Base-by-base conservation (phyloP, 2,888 invertebrate genomes). In the Epistrophella euchroma region DNA sequence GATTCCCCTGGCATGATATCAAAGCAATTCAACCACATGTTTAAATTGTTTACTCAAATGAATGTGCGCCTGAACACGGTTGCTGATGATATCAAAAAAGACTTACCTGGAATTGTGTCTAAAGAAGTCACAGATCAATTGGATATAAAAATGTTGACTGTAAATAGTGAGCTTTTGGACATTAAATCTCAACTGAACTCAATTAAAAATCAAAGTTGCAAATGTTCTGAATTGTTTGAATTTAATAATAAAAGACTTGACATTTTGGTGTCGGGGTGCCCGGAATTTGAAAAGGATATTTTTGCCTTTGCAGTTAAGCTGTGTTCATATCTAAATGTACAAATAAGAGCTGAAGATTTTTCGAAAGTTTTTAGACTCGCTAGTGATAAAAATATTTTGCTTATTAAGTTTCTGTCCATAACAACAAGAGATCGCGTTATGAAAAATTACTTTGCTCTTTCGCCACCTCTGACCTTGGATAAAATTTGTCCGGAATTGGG, bases 81-180 rank as follows among this genome's bases (percentile, higher is more conserved):
- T 35, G 35, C 35, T 15, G 10, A 35, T 10, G 35, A 37, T 37
- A 2, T 37, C 11, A 37, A 7, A 11, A 40, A 45, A 45, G n/a
- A 17, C 9, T 45, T 45, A 45, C 25, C 50, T 50, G 50, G 3
- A 5, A 50, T 50, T 52, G 52, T 52, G 25, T 52, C 52, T 52
- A 52, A 52, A 13, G 52, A 52, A 52, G 52, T 52, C 52, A 15
- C 52, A 22, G 25, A 25, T 13, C 52, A 52, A 52, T 28, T 28
- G 52, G 15, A 28, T 5, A 28, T 4, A 5, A 52, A 52, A 28
- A 22, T 52, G 28, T 9, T 52, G 2, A 2, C 15, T 52, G 52
- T 52, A 2, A 52, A 52, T 28, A 13, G 28, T 28, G 52, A 52
- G 7, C 28, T 52, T 3, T 15, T 25, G 4, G 2, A 52, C 28